Base-by-base conservation (phyloP, 2,113 vertebrate species). In the Neoarius graeffei region DNA sequence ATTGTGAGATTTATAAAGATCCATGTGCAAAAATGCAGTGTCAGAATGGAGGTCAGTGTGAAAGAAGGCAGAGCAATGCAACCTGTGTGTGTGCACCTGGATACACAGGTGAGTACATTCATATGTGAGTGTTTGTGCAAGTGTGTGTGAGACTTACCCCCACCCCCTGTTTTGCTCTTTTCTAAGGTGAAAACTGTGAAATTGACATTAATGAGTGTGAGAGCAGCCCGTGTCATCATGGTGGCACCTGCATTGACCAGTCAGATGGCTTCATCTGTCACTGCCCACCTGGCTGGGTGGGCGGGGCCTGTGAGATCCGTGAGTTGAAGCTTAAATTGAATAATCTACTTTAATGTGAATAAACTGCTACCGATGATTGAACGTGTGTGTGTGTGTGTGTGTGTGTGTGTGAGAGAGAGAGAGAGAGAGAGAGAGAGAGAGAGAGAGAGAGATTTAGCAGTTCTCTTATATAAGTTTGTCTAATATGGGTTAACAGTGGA, bases 271-370 rank as follows among this genome's bases (percentile, higher is more conserved):
- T 97, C 66, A 96, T 92, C 88, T 99, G 98, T 90, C 98, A 98
- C 90, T 99, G 98, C 90, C 96, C 95, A 0, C 97, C 96, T 1
- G 97, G 97, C 77, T 99, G 98, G 98, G 97, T 99, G 3, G 98
- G 98, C n/a, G 95, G 97, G 80, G 97, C 95, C 95, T 99, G 98
- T 30, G 98, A 99, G 94, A 99, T 99, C 94, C 97, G 98, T 99
- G 94, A 97, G 98, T 99, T 83, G 48, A 59, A 42, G 8, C 89
- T 88, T 30, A 19, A 57, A 48, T 7, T 50, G 74, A 52, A n/a
- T 77, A 54, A 77, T 77, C 74, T 77, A 27, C 66, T 7, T 71
- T 71, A 71, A 35, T 71, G 13, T 27, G 56, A 27, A 42, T 23
- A 25, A 60, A 35, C 52, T 80, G 52, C 54, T 80, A 35, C 56